These are phyloP conservation scores for Sceloporus tristichus DNA, from an alignment of 2,113 vertebrate genomes.

Conservation along the genomic window DNA sequence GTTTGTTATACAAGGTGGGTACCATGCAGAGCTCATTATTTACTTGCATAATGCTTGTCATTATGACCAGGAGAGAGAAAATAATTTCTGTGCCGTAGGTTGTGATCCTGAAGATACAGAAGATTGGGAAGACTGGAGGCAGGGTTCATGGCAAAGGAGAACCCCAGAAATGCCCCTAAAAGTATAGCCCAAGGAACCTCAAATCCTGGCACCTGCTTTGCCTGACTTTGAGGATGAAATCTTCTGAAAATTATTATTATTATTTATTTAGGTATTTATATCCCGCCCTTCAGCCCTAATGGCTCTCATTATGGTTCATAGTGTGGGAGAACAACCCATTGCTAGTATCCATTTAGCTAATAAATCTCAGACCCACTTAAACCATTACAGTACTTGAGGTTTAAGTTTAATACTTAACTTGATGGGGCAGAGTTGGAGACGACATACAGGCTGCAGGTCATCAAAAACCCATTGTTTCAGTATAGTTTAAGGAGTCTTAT, in stretches of 20 bases:
- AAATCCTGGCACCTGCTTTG: background rate
- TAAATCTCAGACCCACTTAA: too few species aligned
- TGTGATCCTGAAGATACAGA: background rate
- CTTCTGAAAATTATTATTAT: background rate
- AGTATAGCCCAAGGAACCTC: background rate
- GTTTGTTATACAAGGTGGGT: conserved; percentile 70
- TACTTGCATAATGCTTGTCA: background rate
- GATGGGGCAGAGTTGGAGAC: too few species aligned
- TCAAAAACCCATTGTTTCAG: too few species aligned
- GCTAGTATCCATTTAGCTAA: background rate
- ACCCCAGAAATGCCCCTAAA: background rate
- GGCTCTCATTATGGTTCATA: too few species aligned
- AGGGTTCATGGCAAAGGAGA: background rate
- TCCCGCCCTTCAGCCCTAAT: too few species aligned
- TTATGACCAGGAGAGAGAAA: background rate
- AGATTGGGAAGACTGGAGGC: background rate
- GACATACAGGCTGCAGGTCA: too few species aligned
- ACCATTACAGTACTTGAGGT: too few species aligned
- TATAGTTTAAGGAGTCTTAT: too few species aligned
- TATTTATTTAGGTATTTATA: too few species aligned
- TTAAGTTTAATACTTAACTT: too few species aligned
- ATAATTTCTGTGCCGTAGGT: background rate
- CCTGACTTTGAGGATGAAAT: background rate
- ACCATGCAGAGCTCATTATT: background rate
- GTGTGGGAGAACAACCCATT: background rate